Base-by-base conservation (phyloP, 2,888 invertebrate genomes). In the Drosophila mimetica region DNA sequence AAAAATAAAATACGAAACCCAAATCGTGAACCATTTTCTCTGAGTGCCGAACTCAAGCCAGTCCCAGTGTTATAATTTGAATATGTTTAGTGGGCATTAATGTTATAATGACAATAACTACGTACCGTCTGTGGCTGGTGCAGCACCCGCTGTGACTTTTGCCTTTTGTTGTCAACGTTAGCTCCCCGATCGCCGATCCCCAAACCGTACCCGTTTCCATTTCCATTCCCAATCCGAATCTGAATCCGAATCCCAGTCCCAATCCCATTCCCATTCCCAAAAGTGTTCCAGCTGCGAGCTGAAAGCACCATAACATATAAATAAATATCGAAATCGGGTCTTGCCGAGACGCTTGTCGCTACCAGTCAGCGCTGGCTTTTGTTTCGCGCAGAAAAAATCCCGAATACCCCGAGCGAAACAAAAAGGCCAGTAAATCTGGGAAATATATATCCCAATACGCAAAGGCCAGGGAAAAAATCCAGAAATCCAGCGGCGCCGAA, bases 31-130 rank as follows among this genome's bases (percentile, higher is more conserved):
- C 16, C 16, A 4, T 14, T 44, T 28, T 28, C 16, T 28, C 46
- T 9, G 8, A 46, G 46, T 46, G 46, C 46, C 18, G 28, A 18
- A 13, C 16, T 30, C 18, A 7, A 16, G 28, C 30, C 16, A 5
- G 46, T 4, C 28, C 30, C 46, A 84, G 83, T 87, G 86, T 82
- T 85, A 85, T 85, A 85, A 85, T 86, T 89, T 89, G 89, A 89
- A 89, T 89, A 89, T 89, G 81, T 89, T 89, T 87, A 89, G 88
- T 87, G 83, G 77, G 80, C 86, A 89, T 89, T 89, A 89, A 89
- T 89, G 89, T 89, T 89, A 87, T 89, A 89, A 89, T 89, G 89
- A 89, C 88, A 89, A 89, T 89, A 89, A 87, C 83, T 84, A 82
- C 88, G 80, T 75, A 44, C 74, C 71, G 77, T 74, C 77, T 82